Percentiles rank a stretch among this genome's conserved stretches.
Evolutionary conservation across 2,113 vertebrate genomes (phyloP).

Genomic region (Clinocottus analis): DNA sequence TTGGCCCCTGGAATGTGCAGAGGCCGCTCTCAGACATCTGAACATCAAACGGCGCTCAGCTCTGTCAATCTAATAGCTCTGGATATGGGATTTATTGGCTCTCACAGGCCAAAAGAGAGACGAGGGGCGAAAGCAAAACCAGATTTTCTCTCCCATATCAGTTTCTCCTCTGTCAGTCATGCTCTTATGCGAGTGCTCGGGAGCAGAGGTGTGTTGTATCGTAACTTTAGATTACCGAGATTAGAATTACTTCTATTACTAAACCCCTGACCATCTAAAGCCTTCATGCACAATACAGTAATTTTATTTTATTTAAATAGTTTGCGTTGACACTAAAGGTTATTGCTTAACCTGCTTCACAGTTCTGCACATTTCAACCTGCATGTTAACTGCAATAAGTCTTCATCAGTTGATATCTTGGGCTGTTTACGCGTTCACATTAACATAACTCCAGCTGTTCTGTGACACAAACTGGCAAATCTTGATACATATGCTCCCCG

Average conservation of each 20-base stretch:
- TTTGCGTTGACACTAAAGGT: background rate
- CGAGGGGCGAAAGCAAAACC: constrained; percentile 76
- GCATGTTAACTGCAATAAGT: background rate
- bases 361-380: background rate
- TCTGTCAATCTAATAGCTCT: constrained; percentile 76
- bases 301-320: background rate
- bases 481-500: background rate
- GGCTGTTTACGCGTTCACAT: background rate
- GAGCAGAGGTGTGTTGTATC: constrained; percentile 37
- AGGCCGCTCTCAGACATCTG: constrained; percentile 72
- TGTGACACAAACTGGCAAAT: background rate
- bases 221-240: constrained; percentile 41
- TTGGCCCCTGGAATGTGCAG: constrained; percentile 77
- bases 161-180: constrained; percentile 77
- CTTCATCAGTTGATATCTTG: background rate
- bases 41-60: constrained; percentile 80
- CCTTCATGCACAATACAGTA: background rate
- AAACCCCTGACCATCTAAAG: too few species aligned
- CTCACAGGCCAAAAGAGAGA: constrained; percentile 66
- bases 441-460: constrained; percentile 29
- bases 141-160: constrained; percentile 74
- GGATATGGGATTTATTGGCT: constrained; percentile 79
- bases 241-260: background rate
- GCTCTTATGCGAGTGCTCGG: constrained; percentile 36
- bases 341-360: background rate